A percentile compares a stretch with the other conserved stretches of the same genome.
phyloP scores from a whole-genome alignment of 2,888 invertebrate genomes.

The Cheilosia impressa region DNA sequence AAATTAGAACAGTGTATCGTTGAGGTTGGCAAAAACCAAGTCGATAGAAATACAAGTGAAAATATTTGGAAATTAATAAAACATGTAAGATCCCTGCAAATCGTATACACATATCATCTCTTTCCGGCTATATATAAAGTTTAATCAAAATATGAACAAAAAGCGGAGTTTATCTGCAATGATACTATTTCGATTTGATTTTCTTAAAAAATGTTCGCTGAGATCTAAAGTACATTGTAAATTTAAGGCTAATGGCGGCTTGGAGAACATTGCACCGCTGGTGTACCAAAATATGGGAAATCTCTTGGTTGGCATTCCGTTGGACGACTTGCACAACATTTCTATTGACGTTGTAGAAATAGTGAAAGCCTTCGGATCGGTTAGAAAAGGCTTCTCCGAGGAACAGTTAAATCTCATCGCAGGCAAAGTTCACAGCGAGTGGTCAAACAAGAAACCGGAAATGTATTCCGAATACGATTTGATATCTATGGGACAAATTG shows the following conservation, averaged over 20 bases:
- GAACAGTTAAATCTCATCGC: constrained; percentile 84
- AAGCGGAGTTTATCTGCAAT: too few relatives aligned
- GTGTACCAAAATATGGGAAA: constrained; percentile 78
- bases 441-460: constrained; percentile 85
- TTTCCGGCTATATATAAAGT: too few relatives aligned
- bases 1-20: constrained; percentile 77
- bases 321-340: constrained; percentile 85
- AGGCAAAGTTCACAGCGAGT: constrained; percentile 84
- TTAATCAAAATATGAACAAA: too few relatives aligned
- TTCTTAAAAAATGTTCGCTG: not conserved
- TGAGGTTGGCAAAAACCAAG: constrained; percentile 74
- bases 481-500: constrained; percentile 84
- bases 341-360: constrained; percentile 85
- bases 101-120: not conserved
- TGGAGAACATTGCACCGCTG: constrained; percentile 77
- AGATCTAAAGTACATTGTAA: not conserved
- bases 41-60: constrained; percentile 75
- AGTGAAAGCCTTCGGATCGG: constrained; percentile 85
- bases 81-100: constrained; percentile 66
- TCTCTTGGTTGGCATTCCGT: constrained; percentile 82
- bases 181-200: too few relatives aligned
- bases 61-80: constrained; percentile 79
- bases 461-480: constrained; percentile 86
- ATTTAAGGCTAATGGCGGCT: constrained; percentile 76
- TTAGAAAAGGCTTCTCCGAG: constrained; percentile 79